Conservation (phyloP, 2,113 vertebrate genomes). For the Scortum barcoo region DNA sequence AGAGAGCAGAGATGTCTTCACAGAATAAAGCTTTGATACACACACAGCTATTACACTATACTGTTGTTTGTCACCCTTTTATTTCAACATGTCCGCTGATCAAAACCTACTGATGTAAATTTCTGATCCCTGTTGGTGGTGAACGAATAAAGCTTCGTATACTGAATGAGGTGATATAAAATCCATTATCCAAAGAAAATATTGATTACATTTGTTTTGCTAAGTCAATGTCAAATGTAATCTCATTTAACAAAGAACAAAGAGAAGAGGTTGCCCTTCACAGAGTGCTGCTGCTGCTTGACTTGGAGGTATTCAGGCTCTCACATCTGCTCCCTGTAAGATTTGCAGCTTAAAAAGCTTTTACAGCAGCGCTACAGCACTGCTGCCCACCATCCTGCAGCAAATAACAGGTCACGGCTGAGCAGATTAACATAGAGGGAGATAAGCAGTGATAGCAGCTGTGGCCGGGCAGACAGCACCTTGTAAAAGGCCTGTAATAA, state of each 20-base stretch:
- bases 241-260: not conserved
- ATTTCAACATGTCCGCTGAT: not conserved
- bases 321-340: constrained; percentile 69
- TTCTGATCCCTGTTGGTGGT: not conserved
- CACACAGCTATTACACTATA: not conserved
- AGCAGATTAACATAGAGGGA: constrained; percentile 74
- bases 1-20: not conserved
- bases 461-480: constrained; percentile 33
- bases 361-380: constrained; percentile 33
- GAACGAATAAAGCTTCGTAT: not conserved
- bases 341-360: constrained; percentile 70
- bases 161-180: not conserved
- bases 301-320: constrained; percentile 42
- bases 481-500: constrained; percentile 47
- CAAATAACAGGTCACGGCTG: constrained; percentile 65
- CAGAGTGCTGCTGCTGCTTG: not conserved
- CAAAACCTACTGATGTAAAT: not conserved
- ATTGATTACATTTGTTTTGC: not conserved
- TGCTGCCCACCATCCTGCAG: constrained; percentile 53
- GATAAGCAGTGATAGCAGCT: constrained; percentile 74
- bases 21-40: not conserved
- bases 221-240: not conserved
- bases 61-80: not conserved
- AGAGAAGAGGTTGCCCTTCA: not conserved
- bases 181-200: not conserved